Evolutionary conservation across 1,140 invertebrate species (phyloP).

Genomic region (Alviniconcha marisindica): DNA sequence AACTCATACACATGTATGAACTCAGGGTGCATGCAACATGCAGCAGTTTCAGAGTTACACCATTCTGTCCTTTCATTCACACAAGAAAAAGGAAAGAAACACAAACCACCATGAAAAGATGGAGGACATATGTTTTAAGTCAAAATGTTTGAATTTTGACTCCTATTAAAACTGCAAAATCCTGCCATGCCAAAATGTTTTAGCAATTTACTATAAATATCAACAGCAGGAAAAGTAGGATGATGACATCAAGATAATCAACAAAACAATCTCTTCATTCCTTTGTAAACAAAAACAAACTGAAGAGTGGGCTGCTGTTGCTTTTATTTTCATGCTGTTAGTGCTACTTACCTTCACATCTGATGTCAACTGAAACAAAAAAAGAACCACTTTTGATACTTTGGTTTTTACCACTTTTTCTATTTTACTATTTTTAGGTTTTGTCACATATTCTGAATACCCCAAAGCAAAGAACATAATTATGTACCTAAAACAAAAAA

Average conservation of each 20-base stretch:
- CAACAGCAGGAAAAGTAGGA: background rate
- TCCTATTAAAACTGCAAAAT: no score
- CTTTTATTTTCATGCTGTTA: no score
- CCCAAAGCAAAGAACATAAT: background rate
- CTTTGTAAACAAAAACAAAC: background rate
- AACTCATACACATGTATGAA: no score
- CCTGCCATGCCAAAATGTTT: no score
- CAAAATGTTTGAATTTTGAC: no score
- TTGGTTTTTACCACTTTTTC: background rate
- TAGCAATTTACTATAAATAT: background rate
- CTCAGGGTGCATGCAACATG: no score
- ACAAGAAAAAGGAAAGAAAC: no score
- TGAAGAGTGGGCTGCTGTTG: background rate
- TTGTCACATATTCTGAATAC: background rate
- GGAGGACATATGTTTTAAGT: no score
- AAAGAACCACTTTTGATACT: conserved; percentile 24
- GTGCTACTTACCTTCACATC: conserved; percentile 45
- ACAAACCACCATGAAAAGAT: no score
- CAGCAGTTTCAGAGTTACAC: no score
- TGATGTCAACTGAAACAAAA: conserved; percentile 49
- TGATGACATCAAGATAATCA: background rate
- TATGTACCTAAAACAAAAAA: background rate
- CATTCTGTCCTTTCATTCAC: no score
- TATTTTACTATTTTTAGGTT: background rate
- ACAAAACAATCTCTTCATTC: background rate